Conservation (phyloP, 2,888 invertebrate species). For the Aphidoletes aphidimyza region DNA sequence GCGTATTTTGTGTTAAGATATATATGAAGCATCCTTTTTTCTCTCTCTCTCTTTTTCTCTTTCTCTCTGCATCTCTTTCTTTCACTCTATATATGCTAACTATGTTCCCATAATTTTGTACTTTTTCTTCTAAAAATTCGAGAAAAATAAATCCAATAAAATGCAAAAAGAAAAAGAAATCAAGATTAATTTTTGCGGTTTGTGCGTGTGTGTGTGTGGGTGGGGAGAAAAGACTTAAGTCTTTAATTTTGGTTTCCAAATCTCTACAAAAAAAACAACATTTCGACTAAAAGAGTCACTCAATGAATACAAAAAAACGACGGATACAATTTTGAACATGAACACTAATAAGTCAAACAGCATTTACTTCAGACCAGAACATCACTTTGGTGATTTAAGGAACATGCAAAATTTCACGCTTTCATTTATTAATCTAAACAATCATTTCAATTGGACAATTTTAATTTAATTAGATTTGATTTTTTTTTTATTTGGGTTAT, state of each 20-base stretch:
- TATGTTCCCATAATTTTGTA: constrained; percentile 51
- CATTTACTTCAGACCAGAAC: neutral
- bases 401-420: no score
- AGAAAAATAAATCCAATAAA: constrained; percentile 42
- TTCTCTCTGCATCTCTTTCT: neutral
- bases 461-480: no score
- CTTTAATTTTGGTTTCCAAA: neutral
- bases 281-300: neutral
- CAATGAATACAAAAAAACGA: neutral
- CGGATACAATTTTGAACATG: neutral
- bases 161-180: neutral
- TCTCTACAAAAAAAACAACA: neutral
- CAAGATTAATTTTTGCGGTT: neutral
- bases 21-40: neutral
- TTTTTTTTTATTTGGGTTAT: no score
- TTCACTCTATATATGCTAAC: constrained; percentile 11
- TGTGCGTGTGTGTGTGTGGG: neutral
- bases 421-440: no score
- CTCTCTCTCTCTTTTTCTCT: neutral
- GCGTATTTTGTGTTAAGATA: constrained; percentile 19
- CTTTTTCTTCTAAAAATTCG: constrained; percentile 43
- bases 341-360: neutral
- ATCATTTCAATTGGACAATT: no score
- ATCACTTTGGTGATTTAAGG: no score
- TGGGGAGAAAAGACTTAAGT: no score